Evolutionary conservation across 2,113 vertebrate species (phyloP).

Genomic region (Trematocara macrostoma): DNA sequence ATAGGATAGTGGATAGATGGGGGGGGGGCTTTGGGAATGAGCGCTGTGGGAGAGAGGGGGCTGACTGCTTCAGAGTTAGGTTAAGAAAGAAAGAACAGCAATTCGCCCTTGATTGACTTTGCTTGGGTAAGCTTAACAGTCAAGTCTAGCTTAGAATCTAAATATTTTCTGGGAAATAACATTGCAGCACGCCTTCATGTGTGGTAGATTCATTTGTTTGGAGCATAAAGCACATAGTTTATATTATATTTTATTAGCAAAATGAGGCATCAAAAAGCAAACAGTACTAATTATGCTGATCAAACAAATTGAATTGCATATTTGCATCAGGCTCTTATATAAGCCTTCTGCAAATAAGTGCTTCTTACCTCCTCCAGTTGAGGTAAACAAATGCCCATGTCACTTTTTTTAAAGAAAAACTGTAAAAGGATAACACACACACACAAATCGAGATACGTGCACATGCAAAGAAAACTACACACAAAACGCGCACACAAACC

Average conservation of each 20-base stretch:
- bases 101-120: conserved; percentile 55
- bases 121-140: neutral
- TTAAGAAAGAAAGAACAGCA: conserved; percentile 25
- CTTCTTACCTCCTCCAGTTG: neutral
- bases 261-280: neutral
- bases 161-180: conserved; percentile 26
- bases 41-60: neutral
- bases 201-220: neutral
- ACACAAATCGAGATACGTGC: neutral
- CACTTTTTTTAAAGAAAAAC: neutral
- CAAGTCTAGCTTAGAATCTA: conserved; percentile 4
- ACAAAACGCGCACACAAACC: neutral
- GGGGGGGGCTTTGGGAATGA: neutral
- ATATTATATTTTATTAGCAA: neutral
- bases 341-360: neutral
- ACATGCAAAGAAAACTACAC: neutral
- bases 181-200: neutral
- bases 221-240: neutral
- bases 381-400: neutral
- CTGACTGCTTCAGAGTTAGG: neutral
- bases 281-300: neutral
- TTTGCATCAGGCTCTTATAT: neutral
- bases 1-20: neutral
- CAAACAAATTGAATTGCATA: neutral
- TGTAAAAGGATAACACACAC: neutral